Percentiles rank a stretch among this genome's conserved stretches.
These are phyloP conservation scores for Dromaius novaehollandiae DNA, from an alignment of 2,113 vertebrate genomes.

Conservation along the genomic window DNA sequence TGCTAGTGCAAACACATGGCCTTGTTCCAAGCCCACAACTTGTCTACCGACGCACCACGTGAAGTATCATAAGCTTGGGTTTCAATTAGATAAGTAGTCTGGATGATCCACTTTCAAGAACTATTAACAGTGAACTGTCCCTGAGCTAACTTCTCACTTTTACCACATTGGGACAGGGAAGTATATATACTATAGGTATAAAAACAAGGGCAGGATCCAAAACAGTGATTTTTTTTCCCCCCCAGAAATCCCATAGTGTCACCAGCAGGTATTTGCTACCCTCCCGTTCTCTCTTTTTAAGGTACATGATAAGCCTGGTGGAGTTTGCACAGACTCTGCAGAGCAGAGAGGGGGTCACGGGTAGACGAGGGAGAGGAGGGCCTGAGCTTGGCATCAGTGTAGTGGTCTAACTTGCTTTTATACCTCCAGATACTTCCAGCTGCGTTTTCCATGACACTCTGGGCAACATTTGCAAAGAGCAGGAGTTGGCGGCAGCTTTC, in stretches of 20 bases:
- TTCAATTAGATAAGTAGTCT: background rate
- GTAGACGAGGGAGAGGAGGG: background rate
- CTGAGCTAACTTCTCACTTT: background rate
- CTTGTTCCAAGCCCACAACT: background rate
- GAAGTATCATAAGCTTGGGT: background rate
- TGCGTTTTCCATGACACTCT: rapidly evolving
- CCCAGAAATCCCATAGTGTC: background rate
- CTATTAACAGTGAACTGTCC: rapidly evolving
- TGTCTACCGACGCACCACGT: background rate
- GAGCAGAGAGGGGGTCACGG: background rate
- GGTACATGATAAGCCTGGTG: background rate
- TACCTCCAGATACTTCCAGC: background rate
- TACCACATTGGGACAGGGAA: too few relatives aligned
- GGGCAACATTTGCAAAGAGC: background rate
- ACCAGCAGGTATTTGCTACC: too few relatives aligned
- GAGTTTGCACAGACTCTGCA: background rate
- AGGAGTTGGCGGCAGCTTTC: background rate
- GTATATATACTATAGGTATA: background rate
- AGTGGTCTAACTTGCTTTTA: background rate
- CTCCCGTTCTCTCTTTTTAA: background rate
- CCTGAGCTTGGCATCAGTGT: background rate
- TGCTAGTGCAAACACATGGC: background rate
- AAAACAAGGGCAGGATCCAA: background rate
- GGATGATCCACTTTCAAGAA: background rate
- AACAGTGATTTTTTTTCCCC: background rate